phyloP scores from a whole-genome alignment of 37 sponge, comb jelly and placozoan species.

The Spongilla lacustris region DNA sequence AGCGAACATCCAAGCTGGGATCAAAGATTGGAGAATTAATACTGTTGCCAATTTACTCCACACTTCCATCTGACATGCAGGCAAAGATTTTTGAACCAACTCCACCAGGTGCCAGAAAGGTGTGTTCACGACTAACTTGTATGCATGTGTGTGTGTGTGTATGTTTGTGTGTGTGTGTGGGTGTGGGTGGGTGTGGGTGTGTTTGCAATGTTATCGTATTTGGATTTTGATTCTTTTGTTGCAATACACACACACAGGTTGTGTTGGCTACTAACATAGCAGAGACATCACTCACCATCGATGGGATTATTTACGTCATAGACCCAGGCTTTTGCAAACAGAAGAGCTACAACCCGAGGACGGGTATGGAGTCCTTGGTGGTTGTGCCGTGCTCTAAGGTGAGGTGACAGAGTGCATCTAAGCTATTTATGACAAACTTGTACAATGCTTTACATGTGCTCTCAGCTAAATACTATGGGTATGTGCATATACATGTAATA shows the following conservation, averaged over 20 bases:
- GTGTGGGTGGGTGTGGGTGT: neutral
- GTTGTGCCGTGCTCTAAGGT: constrained; percentile 93
- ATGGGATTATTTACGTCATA: constrained; percentile 98
- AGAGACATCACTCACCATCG: constrained; percentile 97
- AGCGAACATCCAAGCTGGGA: constrained; percentile 82
- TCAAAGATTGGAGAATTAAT: constrained; percentile 93
- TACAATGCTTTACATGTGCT: too few relatives aligned
- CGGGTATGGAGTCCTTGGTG: constrained; percentile 91
- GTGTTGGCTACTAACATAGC: constrained; percentile 99
- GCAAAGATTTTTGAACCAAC: constrained; percentile 99
- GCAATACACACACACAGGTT: constrained; percentile 52
- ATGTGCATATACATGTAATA: too few relatives aligned
- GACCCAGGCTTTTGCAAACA: constrained; percentile 99
- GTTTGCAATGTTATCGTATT: neutral
- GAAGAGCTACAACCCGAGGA: constrained; percentile 94
- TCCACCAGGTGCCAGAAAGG: constrained; percentile 98
- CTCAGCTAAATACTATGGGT: too few relatives aligned
- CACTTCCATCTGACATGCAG: constrained; percentile 98
- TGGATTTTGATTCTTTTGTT: neutral
- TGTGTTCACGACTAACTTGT: neutral
- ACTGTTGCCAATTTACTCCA: constrained; percentile 96
- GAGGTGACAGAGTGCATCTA: neutral
- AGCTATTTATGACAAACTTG: too few relatives aligned
- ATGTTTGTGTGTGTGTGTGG: neutral
- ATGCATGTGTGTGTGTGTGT: constrained; percentile 1